A percentile compares a stretch with the other conserved stretches of the same genome.
phyloP scores from a whole-genome alignment of 2,113 vertebrate species.

The Myotis yumanensis region DNA sequence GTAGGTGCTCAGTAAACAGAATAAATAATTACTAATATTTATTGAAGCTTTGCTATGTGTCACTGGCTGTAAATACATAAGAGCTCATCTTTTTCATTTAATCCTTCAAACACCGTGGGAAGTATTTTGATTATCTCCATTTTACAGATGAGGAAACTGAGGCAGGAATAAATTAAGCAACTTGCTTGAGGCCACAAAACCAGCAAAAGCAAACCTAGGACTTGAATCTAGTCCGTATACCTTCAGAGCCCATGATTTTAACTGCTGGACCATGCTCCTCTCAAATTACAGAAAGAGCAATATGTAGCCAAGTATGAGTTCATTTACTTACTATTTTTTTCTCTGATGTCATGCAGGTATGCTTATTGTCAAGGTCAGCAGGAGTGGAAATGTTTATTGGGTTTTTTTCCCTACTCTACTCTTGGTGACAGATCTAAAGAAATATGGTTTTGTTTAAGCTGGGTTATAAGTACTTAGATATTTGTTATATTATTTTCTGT shows the following conservation, averaged over 20 bases:
- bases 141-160: conserved; percentile 6
- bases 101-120: not conserved
- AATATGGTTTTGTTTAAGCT: conserved; percentile 76
- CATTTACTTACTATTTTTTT: not conserved
- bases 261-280: not conserved
- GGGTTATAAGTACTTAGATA: not conserved
- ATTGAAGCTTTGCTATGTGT: not conserved
- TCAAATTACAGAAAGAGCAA: not conserved
- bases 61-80: not conserved
- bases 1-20: not conserved
- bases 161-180: not conserved
- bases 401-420: conserved; percentile 35
- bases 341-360: conserved; percentile 80
- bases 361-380: conserved; percentile 61
- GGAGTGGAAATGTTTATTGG: conserved; percentile 50
- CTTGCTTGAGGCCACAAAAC: not conserved
- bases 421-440: not conserved
- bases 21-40: conserved; percentile 3
- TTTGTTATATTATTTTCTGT: conserved; percentile 10
- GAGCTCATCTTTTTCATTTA: not conserved
- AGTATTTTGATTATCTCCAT: not conserved
- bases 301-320: not conserved
- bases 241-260: conserved; percentile 7
- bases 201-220: not conserved
- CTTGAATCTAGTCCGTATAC: not conserved